phyloP scores from a whole-genome alignment of 2,113 vertebrate genomes.

The Pteronura brasiliensis region DNA sequence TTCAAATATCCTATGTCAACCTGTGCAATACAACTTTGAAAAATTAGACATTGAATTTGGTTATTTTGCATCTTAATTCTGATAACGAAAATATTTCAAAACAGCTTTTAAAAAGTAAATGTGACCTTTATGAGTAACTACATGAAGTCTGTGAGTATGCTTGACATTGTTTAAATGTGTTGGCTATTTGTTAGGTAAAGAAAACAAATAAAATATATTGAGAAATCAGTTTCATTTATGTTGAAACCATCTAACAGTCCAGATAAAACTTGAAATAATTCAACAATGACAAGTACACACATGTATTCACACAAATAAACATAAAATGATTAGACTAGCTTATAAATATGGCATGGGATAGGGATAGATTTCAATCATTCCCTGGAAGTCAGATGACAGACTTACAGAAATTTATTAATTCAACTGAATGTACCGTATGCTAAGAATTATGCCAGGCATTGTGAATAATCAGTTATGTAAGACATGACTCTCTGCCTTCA shows the following conservation, averaged over 20 bases:
- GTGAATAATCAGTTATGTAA: background rate
- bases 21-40: background rate
- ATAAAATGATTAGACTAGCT: background rate
- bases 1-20: background rate
- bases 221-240: background rate
- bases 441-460: background rate
- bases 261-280: background rate
- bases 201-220: background rate
- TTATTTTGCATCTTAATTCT: background rate
- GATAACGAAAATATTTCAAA: background rate
- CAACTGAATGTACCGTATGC: background rate
- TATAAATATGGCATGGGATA: background rate
- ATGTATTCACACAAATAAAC: background rate
- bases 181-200: background rate
- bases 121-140: background rate
- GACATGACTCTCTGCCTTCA: background rate
- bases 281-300: background rate
- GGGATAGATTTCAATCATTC: background rate
- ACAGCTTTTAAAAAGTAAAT: background rate
- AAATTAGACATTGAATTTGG: background rate
- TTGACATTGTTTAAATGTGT: background rate
- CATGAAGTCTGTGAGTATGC: background rate
- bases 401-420: background rate
- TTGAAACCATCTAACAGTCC: background rate
- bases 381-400: background rate